These are phyloP conservation scores for Carcharodon carcharias DNA, from an alignment of 2,797 vertebrate species.

Conservation along the genomic window DNA sequence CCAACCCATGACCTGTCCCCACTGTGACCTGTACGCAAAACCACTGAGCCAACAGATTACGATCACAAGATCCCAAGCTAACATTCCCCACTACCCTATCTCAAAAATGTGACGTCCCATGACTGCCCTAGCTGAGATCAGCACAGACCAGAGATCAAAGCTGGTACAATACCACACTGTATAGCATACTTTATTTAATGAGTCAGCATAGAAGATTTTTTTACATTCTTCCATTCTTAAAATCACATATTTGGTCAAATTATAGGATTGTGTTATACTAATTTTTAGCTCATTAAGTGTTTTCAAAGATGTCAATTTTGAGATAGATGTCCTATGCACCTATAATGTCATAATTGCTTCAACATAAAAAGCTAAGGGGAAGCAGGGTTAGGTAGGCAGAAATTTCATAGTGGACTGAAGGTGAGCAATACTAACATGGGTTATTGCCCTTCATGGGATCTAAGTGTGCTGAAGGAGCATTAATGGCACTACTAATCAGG, in stretches of 20 bases:
- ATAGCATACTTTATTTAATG: neutral
- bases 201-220: neutral
- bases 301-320: neutral
- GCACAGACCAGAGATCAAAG: neutral
- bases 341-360: neutral
- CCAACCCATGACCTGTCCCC: neutral
- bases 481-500: neutral
- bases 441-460: neutral
- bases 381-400: neutral
- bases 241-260: neutral
- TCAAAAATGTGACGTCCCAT: neutral
- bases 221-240: neutral
- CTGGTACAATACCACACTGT: neutral
- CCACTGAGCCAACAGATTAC: neutral
- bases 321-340: neutral
- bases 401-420: neutral
- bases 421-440: neutral
- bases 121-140: neutral
- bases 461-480: neutral
- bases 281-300: neutral
- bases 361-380: neutral
- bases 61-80: neutral
- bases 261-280: neutral
- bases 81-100: neutral
- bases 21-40: neutral